Base-by-base conservation (phyloP, 1,140 invertebrate genomes). In the Conopomorpha cramerella region DNA sequence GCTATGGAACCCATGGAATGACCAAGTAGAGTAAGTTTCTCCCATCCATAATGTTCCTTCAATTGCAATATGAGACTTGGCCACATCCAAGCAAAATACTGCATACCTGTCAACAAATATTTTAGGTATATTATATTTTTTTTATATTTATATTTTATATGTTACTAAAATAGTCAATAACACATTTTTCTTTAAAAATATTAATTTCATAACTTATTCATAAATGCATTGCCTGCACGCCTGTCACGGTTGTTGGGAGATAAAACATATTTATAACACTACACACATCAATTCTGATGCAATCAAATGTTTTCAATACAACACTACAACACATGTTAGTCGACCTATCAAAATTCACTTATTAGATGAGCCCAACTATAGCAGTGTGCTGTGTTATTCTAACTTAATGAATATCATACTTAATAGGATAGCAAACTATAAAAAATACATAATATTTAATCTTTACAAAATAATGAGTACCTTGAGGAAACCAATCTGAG, bases 1-100 rank as follows among this genome's bases (percentile, higher is more conserved):
- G 80, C 71, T 15, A 85, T 80, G 3, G 80, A 82, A 30, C 86
- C 86, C 78, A 88, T 79, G 0, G 86, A 89, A 49, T 89, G 87
- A 1, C 78, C 79, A 28, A 90, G 46, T 11, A 89, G 53, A n/a
- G 84, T 84, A 2, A 90, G 62, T 61, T 85, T 85, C 10, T 83
- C 68, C 87, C 88, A 91, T 38, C 82, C 80, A 47, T 86, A 85
- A 44, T 88, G 72, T 19, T 85, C 76, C 38, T 81, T 77, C 13
- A 91, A 55, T 26, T 78, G 66, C 10, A 81, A 58, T 0, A 90
- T 58, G 16, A 82, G 30, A 3, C 83, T 49, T 0, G 83, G 55
- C 40, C 78, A 73, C 37, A 84, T 80, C 38, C 82, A 76, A 7
- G 70, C 74, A 46, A 82, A 72, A 52, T 90, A 91, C 25, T 73